Evolutionary conservation across 2,888 invertebrate genomes (phyloP).

Genomic region (Phortica magna): DNA sequence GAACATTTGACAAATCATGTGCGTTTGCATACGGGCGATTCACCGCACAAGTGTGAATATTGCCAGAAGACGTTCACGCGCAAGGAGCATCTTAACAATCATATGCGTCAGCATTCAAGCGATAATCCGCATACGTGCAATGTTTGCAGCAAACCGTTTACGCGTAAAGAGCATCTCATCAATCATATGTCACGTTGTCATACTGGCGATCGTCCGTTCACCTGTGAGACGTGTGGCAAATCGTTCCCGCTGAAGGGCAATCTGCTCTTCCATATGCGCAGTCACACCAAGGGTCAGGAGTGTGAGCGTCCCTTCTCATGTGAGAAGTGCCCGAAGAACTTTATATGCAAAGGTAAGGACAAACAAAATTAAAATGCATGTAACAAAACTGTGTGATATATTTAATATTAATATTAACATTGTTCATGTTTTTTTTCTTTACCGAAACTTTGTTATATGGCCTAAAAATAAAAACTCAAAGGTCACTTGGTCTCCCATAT

Average conservation of each 20-base stretch:
- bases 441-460: too few relatives aligned
- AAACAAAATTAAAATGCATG: too few relatives aligned
- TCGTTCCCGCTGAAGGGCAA: slow-evolving; percentile 92
- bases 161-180: slow-evolving; percentile 90
- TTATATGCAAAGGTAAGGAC: slow-evolving; percentile 88
- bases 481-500: slow-evolving; percentile 89
- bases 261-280: slow-evolving; percentile 90
- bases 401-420: too few relatives aligned
- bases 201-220: slow-evolving; percentile 89
- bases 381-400: too few relatives aligned
- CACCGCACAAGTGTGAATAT: slow-evolving; percentile 90
- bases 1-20: slow-evolving; percentile 92
- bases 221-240: slow-evolving; percentile 91
- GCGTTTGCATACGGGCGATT: slow-evolving; percentile 89
- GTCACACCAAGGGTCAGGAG: slow-evolving; percentile 87
- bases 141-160: slow-evolving; percentile 91
- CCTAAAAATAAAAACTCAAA: slow-evolving; percentile 63
- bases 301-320: slow-evolving; percentile 86
- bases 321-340: slow-evolving; percentile 91
- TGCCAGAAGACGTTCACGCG: slow-evolving; percentile 92
- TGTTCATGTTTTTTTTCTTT: too few relatives aligned
- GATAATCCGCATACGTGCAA: slow-evolving; percentile 92
- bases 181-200: slow-evolving; percentile 87
- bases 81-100: slow-evolving; percentile 91
- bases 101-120: slow-evolving; percentile 92